Conservation (phyloP, 2,888 invertebrate species). For the Linhomoeus sp. region DNA sequence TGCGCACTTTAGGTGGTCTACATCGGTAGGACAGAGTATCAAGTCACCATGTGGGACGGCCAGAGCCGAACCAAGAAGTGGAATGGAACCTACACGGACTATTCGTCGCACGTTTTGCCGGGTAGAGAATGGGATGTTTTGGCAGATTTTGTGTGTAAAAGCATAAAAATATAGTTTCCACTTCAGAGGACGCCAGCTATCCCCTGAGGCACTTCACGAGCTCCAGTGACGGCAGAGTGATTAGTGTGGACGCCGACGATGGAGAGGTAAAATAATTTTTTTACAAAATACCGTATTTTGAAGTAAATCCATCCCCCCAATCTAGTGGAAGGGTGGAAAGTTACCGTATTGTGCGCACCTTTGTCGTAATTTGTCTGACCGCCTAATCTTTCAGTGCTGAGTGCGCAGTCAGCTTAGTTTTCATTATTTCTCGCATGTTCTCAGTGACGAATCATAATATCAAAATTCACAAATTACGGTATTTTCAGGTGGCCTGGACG, state of each 20-base stretch:
- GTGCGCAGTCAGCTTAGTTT: too few relatives aligned
- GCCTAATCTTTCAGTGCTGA: too few relatives aligned
- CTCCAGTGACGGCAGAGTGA: conserved; percentile 15
- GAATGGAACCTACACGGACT: conserved; percentile 94
- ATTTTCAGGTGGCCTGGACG: conserved; percentile 52
- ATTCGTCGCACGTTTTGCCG: conserved; percentile 47
- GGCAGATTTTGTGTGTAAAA: neutral
- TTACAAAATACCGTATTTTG: too few relatives aligned
- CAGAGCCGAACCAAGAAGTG: conserved; percentile 49
- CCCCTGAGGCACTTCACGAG: conserved; percentile 30
- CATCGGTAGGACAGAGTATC: conserved; percentile 47
- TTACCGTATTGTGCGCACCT: too few relatives aligned
- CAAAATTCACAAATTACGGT: neutral
- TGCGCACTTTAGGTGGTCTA: too few relatives aligned
- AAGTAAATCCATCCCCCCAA: too few relatives aligned
- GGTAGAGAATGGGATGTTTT: conserved; percentile 26
- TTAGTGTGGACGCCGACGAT: too few relatives aligned
- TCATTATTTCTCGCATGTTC: too few relatives aligned
- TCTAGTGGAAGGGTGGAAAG: too few relatives aligned
- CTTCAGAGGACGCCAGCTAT: conserved; percentile 18
- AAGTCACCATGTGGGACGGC: conserved; percentile 76
- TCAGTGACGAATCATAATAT: too few relatives aligned
- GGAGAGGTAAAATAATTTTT: too few relatives aligned
- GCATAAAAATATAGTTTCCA: neutral
- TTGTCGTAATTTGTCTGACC: too few relatives aligned